Base-by-base conservation (phyloP, 2,113 vertebrate genomes). In the Otocyon megalotis region DNA sequence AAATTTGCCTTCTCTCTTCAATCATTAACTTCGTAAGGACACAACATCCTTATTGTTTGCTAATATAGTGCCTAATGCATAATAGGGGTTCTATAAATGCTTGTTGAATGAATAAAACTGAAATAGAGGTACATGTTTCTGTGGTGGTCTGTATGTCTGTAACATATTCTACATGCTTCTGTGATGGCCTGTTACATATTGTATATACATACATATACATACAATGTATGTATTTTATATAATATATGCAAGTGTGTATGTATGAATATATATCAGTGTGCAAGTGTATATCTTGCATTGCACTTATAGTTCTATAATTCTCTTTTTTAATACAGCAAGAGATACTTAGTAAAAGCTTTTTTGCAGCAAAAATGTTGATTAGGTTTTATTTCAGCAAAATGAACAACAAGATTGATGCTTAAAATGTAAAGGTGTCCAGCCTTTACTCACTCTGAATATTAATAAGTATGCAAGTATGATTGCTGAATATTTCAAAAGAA, bases 361-460 rank as follows among this genome's bases (percentile, higher is more conserved):
- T 80, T 89, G 32, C 4, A 95, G 74, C 90, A 96, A 91, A 87
- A 96, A 96, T 74, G 82, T 67, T 97, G 89, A 97, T 97, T 97
- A 96, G 87, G 86, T 96, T 98, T 97, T 81, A 96, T 63, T 96
- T 97, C 84, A 87, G 85, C 67, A 97, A 97, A 97, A 94, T 96
- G 79, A 97, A 91, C 74, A 93, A 94, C 74, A 97, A 96, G 79
- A 97, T 96, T 95, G 77, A 95, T 92, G 74, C 83, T 96, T 90
- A 94, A 97, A 98, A 97, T 93, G 63, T 96, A 97, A 95, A 98
- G 79, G 83, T 97, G 92, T 94, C 67, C 83, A 89, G 50, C 8
- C 43, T 96, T 95, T 93, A 96, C 77, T 76, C 93, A 90, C 56
- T 89, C 58, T 63, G 90, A 93, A 98, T 97, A 96, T 92, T 97